Percentiles rank a stretch among this genome's conserved stretches.
Evolutionary conservation across 2,797 vertebrate species (phyloP).

Genomic region (Denticeps clupeoides): DNA sequence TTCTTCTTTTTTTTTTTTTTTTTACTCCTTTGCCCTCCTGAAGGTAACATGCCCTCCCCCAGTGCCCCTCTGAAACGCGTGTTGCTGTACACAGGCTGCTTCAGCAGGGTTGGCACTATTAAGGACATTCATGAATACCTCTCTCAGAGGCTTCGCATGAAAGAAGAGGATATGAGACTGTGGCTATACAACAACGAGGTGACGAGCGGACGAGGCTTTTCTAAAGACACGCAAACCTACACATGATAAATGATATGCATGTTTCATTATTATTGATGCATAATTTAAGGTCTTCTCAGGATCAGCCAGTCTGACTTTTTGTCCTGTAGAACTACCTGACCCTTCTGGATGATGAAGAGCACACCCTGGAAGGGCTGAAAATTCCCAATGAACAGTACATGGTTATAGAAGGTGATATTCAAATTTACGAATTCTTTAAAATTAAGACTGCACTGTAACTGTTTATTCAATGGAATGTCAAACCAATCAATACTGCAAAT

Average conservation of each 20-base stretch:
- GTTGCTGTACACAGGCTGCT: conserved; percentile 91
- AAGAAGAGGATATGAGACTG: conserved; percentile 95
- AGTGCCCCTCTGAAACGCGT: conserved; percentile 87
- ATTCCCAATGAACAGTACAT: conserved; percentile 95
- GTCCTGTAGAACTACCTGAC: conserved; percentile 83
- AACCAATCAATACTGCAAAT: too few species aligned
- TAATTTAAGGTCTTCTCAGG: not conserved
- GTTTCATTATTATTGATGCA: not conserved
- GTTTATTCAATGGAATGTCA: too few species aligned
- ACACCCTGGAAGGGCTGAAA: conserved; percentile 88
- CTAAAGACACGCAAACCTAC: not conserved
- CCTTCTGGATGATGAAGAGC: conserved; percentile 93
- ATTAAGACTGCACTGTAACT: too few species aligned
- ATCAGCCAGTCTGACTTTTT: not conserved
- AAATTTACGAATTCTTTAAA: too few species aligned
- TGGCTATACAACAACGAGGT: conserved; percentile 98
- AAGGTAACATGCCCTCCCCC: conserved; percentile 92
- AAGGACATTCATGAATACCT: conserved; percentile 96
- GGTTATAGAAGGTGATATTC: conserved; percentile 98
- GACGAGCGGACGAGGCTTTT: not conserved
- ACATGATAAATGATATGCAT: not conserved
- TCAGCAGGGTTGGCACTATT: conserved; percentile 89
- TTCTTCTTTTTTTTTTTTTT: not conserved
- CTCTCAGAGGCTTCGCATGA: conserved; percentile 88
- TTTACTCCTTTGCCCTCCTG: not conserved